These are phyloP conservation scores for Tetrao urogallus DNA, from an alignment of 2,113 vertebrate species.

Conservation along the genomic window DNA sequence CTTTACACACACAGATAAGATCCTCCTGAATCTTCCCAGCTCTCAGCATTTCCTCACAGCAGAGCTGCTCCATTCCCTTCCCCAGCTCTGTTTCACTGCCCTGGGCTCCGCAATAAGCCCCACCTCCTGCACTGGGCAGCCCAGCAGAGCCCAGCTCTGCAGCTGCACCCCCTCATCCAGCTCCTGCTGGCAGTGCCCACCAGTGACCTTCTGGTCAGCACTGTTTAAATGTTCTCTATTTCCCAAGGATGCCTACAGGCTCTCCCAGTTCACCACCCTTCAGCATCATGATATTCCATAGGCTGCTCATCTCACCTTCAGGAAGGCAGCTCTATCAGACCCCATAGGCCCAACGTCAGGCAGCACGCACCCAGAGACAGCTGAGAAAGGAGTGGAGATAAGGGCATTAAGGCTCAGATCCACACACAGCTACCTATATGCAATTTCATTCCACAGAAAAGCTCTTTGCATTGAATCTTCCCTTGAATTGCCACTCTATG, in stretches of 20 bases:
- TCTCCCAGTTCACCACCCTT: background rate
- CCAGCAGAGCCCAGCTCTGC: background rate
- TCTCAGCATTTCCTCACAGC: background rate
- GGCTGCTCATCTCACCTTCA: accelerated
- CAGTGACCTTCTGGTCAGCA: no score
- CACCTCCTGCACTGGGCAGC: background rate
- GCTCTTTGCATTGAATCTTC: background rate
- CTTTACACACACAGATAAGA: background rate
- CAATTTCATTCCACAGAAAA: accelerated
- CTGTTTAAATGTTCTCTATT: no score
- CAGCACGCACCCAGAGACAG: accelerated
- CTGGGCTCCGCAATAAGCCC: background rate
- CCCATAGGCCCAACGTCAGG: accelerated
- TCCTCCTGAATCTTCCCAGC: background rate
- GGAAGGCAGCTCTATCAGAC: accelerated
- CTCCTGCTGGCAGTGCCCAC: no score
- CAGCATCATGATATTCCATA: accelerated
- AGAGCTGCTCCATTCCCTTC: background rate
- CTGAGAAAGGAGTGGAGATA: background rate
- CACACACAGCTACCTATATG: accelerated
- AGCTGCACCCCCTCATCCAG: no score
- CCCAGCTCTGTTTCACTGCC: no score
- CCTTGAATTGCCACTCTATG: accelerated
- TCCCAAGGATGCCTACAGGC: no score
- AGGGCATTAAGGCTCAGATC: accelerated